These are phyloP conservation scores for Etia nguti DNA, from an alignment of 2,113 vertebrate species.

Conservation along the genomic window DNA sequence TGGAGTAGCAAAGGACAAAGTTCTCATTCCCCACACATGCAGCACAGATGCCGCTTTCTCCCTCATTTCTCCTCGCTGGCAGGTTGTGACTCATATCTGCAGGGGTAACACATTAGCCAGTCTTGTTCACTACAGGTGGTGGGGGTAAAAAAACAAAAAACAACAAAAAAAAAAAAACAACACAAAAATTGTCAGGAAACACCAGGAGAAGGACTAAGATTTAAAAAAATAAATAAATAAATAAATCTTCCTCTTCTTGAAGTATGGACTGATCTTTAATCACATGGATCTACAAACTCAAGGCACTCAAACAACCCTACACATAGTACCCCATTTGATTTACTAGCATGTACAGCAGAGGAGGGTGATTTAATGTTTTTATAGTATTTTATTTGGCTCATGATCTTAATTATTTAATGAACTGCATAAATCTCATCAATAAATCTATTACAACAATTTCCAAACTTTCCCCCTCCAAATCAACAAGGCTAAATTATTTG, in stretches of 20 bases:
- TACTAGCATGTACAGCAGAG: neutral
- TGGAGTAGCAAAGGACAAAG: conserved; percentile 38
- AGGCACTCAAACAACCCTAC: neutral
- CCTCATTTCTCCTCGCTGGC: neutral
- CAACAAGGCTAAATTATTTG: neutral
- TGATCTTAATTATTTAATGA: neutral
- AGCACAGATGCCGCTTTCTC: neutral
- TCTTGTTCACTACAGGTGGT: neutral
- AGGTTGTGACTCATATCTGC: neutral
- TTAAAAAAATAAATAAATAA: neutral
- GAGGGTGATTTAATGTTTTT: neutral
- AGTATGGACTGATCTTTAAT: neutral
- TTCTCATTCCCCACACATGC: conserved; percentile 16
- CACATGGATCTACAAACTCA: neutral
- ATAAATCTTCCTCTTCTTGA: neutral
- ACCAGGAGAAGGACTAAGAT: neutral
- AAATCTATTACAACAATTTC: neutral
- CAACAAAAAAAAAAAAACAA: rapidly evolving
- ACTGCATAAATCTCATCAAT: neutral
- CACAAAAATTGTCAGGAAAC: neutral
- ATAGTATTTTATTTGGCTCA: neutral
- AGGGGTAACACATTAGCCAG: conserved; percentile 8
- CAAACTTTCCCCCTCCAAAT: neutral
- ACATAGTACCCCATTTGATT: neutral
- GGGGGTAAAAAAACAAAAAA: neutral